Evolutionary conservation across 2,113 vertebrate genomes (phyloP).

Genomic region (Poecile atricapillus): DNA sequence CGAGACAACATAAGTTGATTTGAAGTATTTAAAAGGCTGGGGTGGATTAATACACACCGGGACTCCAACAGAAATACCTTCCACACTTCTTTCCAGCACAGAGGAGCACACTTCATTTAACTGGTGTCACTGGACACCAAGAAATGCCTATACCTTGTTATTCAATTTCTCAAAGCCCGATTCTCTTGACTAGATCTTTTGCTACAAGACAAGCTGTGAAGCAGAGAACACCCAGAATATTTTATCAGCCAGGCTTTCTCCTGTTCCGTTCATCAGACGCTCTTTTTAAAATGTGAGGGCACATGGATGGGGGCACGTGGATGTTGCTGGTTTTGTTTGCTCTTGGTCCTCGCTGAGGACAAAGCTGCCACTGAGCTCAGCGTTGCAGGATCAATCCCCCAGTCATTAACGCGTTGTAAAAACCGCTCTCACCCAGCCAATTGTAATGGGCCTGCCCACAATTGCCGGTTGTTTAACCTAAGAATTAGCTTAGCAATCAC

Average conservation of each 20-base stretch:
- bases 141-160: not conserved
- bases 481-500: slow-evolving; percentile 31
- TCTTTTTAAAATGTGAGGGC: not conserved
- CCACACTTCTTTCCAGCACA: not conserved
- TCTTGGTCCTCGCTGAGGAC: not conserved
- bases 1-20: not conserved
- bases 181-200: not conserved
- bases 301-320: not conserved
- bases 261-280: not conserved
- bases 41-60: not conserved
- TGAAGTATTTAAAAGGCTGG: not conserved
- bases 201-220: not conserved
- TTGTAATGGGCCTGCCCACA: not conserved
- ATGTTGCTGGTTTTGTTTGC: not conserved
- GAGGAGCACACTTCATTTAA: not conserved
- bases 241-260: not conserved
- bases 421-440: not conserved
- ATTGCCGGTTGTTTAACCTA: slow-evolving; percentile 17
- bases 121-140: not conserved
- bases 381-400: not conserved
- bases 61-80: not conserved
- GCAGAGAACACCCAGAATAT: not conserved
- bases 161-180: not conserved
- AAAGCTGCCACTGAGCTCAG: not conserved
- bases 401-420: slow-evolving; percentile 5